Evolutionary conservation across 2,113 vertebrate species (phyloP).

Genomic region (Actinemys pallida): DNA sequence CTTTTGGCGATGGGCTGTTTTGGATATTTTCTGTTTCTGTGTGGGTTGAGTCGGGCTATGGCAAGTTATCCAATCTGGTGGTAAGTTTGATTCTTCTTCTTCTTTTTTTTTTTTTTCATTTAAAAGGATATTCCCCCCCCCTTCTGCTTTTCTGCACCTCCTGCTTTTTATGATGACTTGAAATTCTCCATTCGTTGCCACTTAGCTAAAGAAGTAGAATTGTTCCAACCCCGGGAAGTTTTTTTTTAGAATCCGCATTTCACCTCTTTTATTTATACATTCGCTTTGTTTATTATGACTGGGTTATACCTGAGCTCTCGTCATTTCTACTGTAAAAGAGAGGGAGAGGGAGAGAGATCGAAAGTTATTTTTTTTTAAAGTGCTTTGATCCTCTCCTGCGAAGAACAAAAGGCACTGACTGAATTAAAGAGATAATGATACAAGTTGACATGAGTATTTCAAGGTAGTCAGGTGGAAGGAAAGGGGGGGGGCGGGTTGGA

Average conservation of each 20-base stretch:
- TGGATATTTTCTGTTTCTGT: slow-evolving; percentile 90
- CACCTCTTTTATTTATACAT: slow-evolving; percentile 72
- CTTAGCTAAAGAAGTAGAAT: slow-evolving; percentile 71
- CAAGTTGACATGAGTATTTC: slow-evolving; percentile 74
- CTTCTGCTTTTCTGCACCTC: slow-evolving; percentile 54
- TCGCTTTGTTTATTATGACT: slow-evolving; percentile 73
- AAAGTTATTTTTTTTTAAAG: slow-evolving; percentile 58
- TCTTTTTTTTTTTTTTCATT: slow-evolving; percentile 5
- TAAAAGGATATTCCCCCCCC: neutral
- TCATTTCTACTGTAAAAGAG: slow-evolving; percentile 63
- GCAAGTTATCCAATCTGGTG: slow-evolving; percentile 95
- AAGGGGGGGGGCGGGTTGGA: neutral
- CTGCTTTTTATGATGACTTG: slow-evolving; percentile 54
- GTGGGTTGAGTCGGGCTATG: slow-evolving; percentile 86
- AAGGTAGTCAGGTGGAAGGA: slow-evolving; percentile 72
- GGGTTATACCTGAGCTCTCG: slow-evolving; percentile 70
- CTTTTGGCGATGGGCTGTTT: slow-evolving; percentile 87
- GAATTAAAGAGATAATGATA: slow-evolving; percentile 78
- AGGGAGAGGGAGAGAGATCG: slow-evolving; percentile 49
- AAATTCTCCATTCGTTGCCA: slow-evolving; percentile 69
- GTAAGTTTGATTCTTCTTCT: slow-evolving; percentile 82
- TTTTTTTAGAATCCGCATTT: slow-evolving; percentile 57
- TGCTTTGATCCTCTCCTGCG: slow-evolving; percentile 74
- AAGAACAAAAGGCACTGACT: slow-evolving; percentile 76
- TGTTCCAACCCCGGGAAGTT: slow-evolving; percentile 72